Conservation (phyloP, 1,140 invertebrate species). For the Marisa cornuarietis region DNA sequence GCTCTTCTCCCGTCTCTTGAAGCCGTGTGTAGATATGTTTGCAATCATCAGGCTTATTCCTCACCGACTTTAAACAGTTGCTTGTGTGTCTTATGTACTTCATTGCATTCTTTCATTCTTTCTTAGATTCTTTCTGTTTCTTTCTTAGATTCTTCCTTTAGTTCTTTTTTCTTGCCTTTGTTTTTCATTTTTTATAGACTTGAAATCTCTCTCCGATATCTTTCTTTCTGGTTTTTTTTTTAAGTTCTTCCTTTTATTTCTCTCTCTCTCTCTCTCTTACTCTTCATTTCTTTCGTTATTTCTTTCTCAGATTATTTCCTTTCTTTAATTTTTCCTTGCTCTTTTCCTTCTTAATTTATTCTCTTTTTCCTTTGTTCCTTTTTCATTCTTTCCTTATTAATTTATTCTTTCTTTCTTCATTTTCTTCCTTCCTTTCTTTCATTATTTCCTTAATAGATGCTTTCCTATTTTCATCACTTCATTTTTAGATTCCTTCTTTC, state of each 20-base stretch:
- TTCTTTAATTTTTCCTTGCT: neutral
- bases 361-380: neutral
- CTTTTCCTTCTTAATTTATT: neutral
- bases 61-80: no score
- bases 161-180: no score
- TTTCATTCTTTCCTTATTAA: neutral
- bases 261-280: constrained; percentile 2
- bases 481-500: no score
- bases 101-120: no score
- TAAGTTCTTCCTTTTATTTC: neutral
- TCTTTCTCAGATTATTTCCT: neutral
- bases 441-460: neutral
- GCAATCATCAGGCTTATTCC: no score
- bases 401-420: neutral
- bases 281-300: neutral
- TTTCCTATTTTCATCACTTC: neutral
- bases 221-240: neutral
- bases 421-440: neutral
- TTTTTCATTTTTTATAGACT: no score
- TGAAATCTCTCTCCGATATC: neutral
- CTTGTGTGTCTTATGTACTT: no score
- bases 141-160: no score
- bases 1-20: no score
- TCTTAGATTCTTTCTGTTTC: no score
- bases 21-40: no score